Percentiles rank a stretch among this genome's conserved stretches.
These are phyloP conservation scores for Ophion costatus DNA, from an alignment of 2,888 invertebrate genomes.

Conservation along the genomic window DNA sequence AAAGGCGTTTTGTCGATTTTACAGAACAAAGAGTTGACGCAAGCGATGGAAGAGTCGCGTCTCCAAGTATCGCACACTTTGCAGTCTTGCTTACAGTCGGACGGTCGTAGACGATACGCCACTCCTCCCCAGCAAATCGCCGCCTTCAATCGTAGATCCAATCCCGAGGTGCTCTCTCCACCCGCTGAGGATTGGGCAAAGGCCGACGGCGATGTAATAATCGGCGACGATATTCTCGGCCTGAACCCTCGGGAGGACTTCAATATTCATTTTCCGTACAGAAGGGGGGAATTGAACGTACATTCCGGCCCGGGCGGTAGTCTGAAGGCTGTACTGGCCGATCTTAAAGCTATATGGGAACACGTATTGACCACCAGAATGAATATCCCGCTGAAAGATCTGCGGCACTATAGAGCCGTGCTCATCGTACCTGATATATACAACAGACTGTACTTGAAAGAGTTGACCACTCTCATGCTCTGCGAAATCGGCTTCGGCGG, in stretches of 20 bases:
- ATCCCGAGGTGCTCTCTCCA: constrained; percentile 87
- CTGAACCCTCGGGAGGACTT: constrained; percentile 89
- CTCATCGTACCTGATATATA: constrained; percentile 96
- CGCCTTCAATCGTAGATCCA: constrained; percentile 92
- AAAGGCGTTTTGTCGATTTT: constrained; percentile 16
- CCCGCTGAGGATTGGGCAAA: constrained; percentile 87
- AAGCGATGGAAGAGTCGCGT: constrained; percentile 93
- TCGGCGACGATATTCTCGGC: constrained; percentile 91
- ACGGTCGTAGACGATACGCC: constrained; percentile 91
- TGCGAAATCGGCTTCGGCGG: constrained; percentile 93
- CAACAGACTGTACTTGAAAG: constrained; percentile 92
- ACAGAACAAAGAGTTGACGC: constrained; percentile 88
- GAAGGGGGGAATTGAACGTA: constrained; percentile 94
- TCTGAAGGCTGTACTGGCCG: constrained; percentile 91
- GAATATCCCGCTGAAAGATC: constrained; percentile 88
- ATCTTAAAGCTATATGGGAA: constrained; percentile 95
- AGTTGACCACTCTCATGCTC: constrained; percentile 91
- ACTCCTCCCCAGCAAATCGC: constrained; percentile 96
- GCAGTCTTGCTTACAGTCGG: constrained; percentile 93
- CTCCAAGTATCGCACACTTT: constrained; percentile 93
- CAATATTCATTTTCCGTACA: constrained; percentile 95
- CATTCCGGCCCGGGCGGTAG: constrained; percentile 94
- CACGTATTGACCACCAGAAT: constrained; percentile 91
- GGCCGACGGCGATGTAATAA: constrained; percentile 87
- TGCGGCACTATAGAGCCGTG: constrained; percentile 93